Base-by-base conservation (phyloP, 2,113 vertebrate genomes). In the Chrysemys picta region DNA sequence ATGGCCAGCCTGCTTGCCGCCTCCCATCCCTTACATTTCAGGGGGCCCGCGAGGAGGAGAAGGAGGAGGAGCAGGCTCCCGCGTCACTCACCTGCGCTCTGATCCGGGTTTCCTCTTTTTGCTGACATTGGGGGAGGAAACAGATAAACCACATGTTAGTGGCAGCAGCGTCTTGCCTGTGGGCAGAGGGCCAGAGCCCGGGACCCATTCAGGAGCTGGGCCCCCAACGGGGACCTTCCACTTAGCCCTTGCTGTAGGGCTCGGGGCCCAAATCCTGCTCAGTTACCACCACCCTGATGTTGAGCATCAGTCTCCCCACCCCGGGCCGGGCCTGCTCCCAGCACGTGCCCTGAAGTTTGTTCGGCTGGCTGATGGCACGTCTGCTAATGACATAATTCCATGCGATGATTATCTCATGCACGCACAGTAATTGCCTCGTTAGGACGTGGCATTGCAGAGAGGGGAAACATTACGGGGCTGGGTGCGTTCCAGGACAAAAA, bases 101-200 rank as follows among this genome's bases (percentile, higher is more conserved):
- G 98, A 98, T 95, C 98, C 98, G 0, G 97, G 96, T 95, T 98
- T 98, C 96, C 98, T 98, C 97, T 98, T 98, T 98, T 98, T 98
- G 98, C 98, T 98, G 98, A 97, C 79, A 0, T 62, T 8, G 21
- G 56, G 84, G 86, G 95, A 89, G 91, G 86, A 91, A 97, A 91
- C 96, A 96, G 96, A 62, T n/a, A 69, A 91, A 79, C 38, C 7
- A 65, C 22, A 14, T 3, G 29, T 97, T 96, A 97, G 91, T 54
- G 83, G 95, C 72, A 90, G 21, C 72, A 90, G 14, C 1, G 6
- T 35, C 47, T 85, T 86, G 22, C 24, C 5, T 19, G 31, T 57
- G 53, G 65, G 38, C 8, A 35, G 38, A 31, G n/a, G 22, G 45
- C 9, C 17, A 27, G 49, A 35, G 35, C 45, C 22, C 5, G 10